Percentiles rank a stretch among this genome's conserved stretches.
Evolutionary conservation across 2,113 vertebrate species (phyloP).

Genomic region (Myotis lucifugus): DNA sequence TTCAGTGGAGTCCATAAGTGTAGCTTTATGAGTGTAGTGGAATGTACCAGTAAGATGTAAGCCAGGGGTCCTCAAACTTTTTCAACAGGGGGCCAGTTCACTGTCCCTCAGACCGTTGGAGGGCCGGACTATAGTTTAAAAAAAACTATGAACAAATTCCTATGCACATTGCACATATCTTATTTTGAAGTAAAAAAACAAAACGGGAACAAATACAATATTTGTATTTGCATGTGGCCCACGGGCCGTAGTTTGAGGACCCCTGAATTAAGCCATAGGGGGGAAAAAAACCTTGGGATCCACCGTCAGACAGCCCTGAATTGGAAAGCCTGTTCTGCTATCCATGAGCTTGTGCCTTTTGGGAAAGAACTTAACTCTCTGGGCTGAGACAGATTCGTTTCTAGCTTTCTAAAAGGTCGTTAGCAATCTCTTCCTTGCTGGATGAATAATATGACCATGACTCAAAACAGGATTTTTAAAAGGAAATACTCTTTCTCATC

Average conservation of each 20-base stretch:
- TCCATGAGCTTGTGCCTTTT: neutral
- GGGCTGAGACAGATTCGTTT: neutral
- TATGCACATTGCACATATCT: no score
- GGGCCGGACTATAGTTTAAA: no score
- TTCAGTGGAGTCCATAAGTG: neutral
- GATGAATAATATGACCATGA: neutral
- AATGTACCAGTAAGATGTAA: neutral
- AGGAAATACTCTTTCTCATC: neutral
- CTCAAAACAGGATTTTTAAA: neutral
- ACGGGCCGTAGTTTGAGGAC: no score
- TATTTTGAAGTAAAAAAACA: no score
- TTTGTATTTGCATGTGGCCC: no score
- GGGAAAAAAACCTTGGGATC: neutral
- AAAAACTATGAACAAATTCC: no score
- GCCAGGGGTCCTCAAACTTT: no score
- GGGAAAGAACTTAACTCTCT: neutral
- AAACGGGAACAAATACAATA: no score
- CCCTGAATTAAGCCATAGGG: neutral
- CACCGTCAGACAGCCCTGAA: neutral
- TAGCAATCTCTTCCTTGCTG: neutral
- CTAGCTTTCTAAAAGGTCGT: neutral
- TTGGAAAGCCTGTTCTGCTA: neutral
- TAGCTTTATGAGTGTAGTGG: neutral
- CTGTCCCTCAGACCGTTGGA: no score
- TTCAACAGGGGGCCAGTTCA: no score